Conservation (phyloP, 2,888 invertebrate species). For the Stenchaetothrips biformis region DNA sequence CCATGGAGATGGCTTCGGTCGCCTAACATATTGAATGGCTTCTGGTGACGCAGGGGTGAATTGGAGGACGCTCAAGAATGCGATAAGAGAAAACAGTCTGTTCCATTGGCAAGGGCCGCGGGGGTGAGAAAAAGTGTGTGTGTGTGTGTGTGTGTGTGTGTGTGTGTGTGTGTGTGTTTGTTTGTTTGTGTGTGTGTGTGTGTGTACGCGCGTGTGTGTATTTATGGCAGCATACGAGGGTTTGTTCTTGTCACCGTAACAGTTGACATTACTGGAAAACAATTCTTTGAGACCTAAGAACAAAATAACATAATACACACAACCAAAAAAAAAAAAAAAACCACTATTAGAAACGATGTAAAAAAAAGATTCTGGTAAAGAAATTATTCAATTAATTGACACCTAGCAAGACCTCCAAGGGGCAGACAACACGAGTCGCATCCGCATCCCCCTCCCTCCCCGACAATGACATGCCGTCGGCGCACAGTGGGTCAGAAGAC, state of each 20-base stretch:
- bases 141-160: too few species aligned
- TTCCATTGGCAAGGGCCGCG: not conserved
- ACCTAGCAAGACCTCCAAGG: too few species aligned
- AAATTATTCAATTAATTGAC: too few species aligned
- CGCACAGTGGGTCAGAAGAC: too few species aligned
- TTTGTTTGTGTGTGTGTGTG: not conserved
- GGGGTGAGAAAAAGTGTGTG: not conserved
- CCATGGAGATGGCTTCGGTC: not conserved
- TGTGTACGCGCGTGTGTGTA: not conserved
- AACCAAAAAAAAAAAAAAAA: too few species aligned
- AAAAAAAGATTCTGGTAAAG: too few species aligned
- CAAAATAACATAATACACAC: too few species aligned
- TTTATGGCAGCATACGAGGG: not conserved
- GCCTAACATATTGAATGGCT: slow-evolving; percentile 21
- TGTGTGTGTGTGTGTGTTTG: not conserved
- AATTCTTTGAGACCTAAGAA: not conserved
- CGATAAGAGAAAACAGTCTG: slow-evolving; percentile 11
- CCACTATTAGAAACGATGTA: too few species aligned
- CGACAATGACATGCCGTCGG: not conserved
- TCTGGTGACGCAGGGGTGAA: slow-evolving; percentile 20
- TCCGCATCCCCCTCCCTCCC: too few species aligned
- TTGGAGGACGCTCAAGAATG: slow-evolving; percentile 20
- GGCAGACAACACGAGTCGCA: too few species aligned
- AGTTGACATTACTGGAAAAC: not conserved
- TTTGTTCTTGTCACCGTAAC: not conserved